Percentiles rank a stretch among this genome's conserved stretches.
phyloP scores from a whole-genome alignment of 2,888 invertebrate genomes.

The Lasioglossum zephyrum region DNA sequence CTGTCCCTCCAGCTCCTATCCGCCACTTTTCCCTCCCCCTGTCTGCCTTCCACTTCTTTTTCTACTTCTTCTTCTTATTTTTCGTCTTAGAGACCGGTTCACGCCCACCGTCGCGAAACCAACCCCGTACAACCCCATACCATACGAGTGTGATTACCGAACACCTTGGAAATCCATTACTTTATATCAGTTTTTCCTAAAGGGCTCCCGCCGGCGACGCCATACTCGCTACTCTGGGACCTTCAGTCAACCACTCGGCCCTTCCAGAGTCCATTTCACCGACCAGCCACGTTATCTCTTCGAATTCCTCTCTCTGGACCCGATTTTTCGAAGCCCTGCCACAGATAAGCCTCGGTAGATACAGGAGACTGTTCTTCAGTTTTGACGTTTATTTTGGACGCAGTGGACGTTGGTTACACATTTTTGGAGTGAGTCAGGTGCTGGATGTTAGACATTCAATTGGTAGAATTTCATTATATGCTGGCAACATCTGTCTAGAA shows the following conservation, averaged over 20 bases:
- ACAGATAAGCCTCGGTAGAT: neutral
- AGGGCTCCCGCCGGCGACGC: slow-evolving; percentile 51
- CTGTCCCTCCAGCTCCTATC: slow-evolving; percentile 59
- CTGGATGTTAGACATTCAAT: neutral
- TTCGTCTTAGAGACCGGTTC: slow-evolving; percentile 20
- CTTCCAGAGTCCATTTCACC: slow-evolving; percentile 51
- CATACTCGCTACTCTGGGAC: slow-evolving; percentile 57
- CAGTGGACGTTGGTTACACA: neutral
- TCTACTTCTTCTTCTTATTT: neutral
- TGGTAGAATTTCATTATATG: neutral
- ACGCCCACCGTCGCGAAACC: slow-evolving; percentile 46
- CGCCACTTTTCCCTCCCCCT: slow-evolving; percentile 46
- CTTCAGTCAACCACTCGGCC: slow-evolving; percentile 45
- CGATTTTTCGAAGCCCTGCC: slow-evolving; percentile 38
- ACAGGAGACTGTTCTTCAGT: neutral
- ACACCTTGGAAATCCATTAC: slow-evolving; percentile 74
- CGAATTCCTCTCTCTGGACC: slow-evolving; percentile 44
- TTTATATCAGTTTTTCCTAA: slow-evolving; percentile 74
- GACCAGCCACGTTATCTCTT: slow-evolving; percentile 54
- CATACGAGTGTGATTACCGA: slow-evolving; percentile 70
- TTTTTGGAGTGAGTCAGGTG: neutral
- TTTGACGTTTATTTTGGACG: neutral
- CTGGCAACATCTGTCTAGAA: neutral
- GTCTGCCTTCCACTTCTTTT: slow-evolving; percentile 15
- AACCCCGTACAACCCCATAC: slow-evolving; percentile 13